Conservation (phyloP, 1,140 invertebrate genomes). For the Heliconius congener region DNA sequence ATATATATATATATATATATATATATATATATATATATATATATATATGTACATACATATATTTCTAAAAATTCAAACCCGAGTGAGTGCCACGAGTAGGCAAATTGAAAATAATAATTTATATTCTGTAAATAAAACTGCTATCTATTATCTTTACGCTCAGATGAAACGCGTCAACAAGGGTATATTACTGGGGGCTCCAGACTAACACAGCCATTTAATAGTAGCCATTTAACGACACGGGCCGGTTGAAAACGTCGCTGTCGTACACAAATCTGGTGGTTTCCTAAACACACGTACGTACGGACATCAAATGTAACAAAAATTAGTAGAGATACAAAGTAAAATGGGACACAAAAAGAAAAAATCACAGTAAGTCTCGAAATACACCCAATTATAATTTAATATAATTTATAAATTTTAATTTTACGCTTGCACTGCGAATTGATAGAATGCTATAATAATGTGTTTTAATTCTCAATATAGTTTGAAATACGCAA, state of each 20-base stretch:
- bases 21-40: too few species aligned
- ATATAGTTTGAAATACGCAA: background rate
- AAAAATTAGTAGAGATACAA: background rate
- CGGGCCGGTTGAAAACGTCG: slow-evolving; percentile 8
- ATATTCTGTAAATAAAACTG: background rate
- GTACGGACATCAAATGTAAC: slow-evolving; percentile 1
- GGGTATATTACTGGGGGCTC: slow-evolving; percentile 32
- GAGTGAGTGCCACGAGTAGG: background rate
- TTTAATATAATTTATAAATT: background rate
- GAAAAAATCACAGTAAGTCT: slow-evolving; percentile 41
- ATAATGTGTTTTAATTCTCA: background rate
- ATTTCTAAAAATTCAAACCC: too few species aligned
- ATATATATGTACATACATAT: too few species aligned
- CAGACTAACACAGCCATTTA: slow-evolving; percentile 7
- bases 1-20: too few species aligned
- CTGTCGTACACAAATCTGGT: background rate
- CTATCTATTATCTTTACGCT: slow-evolving; percentile 19
- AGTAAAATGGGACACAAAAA: slow-evolving; percentile 39
- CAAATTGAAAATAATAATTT: background rate
- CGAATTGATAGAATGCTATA: background rate
- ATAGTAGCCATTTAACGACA: slow-evolving; percentile 2
- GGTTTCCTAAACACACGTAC: background rate
- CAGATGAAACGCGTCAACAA: slow-evolving; percentile 25
- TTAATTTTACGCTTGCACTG: background rate
- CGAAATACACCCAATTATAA: background rate